Evolutionary conservation across 2,888 invertebrate species (phyloP).

Genomic region (Theristus sp.): DNA sequence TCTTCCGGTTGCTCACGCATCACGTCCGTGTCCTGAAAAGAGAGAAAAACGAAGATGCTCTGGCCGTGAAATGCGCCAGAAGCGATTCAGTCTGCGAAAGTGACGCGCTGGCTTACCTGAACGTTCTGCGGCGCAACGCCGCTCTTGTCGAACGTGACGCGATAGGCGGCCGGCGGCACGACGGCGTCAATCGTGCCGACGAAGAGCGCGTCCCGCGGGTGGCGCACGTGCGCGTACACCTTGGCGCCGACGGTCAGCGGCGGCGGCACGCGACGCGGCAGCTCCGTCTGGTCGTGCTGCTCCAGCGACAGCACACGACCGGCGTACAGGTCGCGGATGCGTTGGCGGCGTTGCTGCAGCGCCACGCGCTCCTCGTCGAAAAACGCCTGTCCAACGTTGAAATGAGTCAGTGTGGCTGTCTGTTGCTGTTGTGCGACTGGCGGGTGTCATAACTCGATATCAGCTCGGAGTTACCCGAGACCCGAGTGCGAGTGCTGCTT

Average conservation of each 20-base stretch:
- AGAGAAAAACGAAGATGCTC: too few relatives aligned
- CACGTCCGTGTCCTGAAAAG: conserved; percentile 10
- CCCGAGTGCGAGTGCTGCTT: too few relatives aligned
- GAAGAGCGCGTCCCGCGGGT: conserved; percentile 23
- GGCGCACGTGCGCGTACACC: conserved; percentile 16
- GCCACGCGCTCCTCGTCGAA: conserved; percentile 83
- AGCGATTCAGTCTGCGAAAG: too few relatives aligned
- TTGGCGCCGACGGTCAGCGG: conserved; percentile 19
- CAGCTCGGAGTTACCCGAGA: too few relatives aligned
- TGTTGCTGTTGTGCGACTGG: too few relatives aligned
- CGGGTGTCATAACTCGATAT: too few relatives aligned
- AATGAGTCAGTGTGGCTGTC: too few relatives aligned
- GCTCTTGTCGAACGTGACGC: conserved; percentile 26
- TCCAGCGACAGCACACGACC: conserved; percentile 9
- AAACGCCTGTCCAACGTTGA: conserved; percentile 49
- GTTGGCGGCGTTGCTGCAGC: conserved; percentile 66
- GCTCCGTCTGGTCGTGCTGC: conserved; percentile 11
- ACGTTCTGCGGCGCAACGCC: conserved; percentile 12
- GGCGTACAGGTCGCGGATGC: conserved; percentile 66
- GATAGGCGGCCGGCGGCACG: conserved; percentile 19
- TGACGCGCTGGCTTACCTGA: too few relatives aligned
- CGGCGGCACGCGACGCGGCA: conserved; percentile 17
- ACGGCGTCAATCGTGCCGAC: conserved; percentile 26
- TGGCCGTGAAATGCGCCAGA: too few relatives aligned
- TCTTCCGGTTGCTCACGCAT: conserved; percentile 18